A percentile compares a stretch with the other conserved stretches of the same genome.
Conservation (phyloP, 2,113 vertebrate species). For the Grammomys surdaster region DNA sequence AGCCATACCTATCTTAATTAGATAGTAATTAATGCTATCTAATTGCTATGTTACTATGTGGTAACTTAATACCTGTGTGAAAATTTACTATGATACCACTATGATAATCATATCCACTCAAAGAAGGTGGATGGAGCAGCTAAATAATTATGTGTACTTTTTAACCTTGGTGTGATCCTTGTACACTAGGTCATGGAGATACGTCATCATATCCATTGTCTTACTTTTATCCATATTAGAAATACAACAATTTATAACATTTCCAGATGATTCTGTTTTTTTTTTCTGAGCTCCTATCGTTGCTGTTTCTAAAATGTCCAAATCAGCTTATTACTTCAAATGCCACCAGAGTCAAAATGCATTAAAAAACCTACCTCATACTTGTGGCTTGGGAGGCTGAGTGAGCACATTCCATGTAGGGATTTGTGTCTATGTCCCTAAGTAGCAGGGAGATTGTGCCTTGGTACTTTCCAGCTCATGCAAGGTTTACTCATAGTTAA, state of each 20-base stretch:
- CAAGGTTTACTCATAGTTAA: conserved; percentile 44
- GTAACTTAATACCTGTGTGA: neutral
- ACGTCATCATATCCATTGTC: neutral
- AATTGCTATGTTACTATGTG: neutral
- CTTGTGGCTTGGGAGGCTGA: neutral
- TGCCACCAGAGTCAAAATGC: neutral
- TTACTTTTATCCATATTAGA: conserved; percentile 18
- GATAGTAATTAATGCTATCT: neutral
- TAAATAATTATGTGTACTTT: neutral
- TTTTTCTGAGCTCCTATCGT: neutral
- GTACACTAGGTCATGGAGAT: neutral
- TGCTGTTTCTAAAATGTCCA: neutral
- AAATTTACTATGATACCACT: neutral
- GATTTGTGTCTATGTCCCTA: neutral
- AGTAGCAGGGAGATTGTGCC: conserved; percentile 7
- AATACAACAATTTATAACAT: conserved; percentile 3
- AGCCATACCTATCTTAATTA: neutral
- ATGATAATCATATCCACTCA: neutral
- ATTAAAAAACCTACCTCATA: neutral
- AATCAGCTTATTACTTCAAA: neutral
- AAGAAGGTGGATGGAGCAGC: neutral
- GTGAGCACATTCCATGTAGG: neutral
- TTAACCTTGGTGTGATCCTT: neutral
- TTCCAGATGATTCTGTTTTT: neutral
- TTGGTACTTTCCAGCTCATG: neutral